Conservation (phyloP, 2,797 vertebrate species). For the Erpetoichthys calabaricus region DNA sequence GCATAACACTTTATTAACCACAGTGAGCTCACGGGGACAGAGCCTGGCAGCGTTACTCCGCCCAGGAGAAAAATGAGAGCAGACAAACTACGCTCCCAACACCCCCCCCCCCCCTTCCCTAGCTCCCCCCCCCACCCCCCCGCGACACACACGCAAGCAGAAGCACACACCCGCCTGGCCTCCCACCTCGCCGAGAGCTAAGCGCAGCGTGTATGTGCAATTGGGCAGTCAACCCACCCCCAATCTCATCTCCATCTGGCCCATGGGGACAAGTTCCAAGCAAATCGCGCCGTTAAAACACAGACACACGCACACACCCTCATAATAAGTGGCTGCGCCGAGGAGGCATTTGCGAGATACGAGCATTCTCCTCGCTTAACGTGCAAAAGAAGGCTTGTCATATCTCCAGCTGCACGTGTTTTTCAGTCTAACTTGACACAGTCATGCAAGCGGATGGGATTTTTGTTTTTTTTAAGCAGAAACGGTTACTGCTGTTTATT, state of each 20-base stretch:
- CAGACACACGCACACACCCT: no score
- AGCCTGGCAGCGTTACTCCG: background rate
- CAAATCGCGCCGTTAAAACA: constrained; percentile 2
- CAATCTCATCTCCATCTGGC: background rate
- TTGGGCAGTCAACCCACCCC: constrained; percentile 2
- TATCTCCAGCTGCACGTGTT: no score
- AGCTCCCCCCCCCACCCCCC: constrained; percentile 14
- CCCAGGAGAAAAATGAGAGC: constrained; percentile 2
- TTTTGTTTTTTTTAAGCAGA: no score
- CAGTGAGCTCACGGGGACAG: background rate
- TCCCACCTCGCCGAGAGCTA: background rate
- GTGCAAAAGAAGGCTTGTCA: no score
- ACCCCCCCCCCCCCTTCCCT: constrained; percentile 20
- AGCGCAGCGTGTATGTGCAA: background rate
- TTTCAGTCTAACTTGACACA: no score
- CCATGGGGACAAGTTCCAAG: background rate
- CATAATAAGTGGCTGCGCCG: no score
- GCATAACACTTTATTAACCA: constrained; percentile 1
- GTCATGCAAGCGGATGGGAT: no score
- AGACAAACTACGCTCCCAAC: background rate
- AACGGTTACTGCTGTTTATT: no score
- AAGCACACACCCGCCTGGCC: constrained; percentile 24
- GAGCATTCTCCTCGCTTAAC: no score
- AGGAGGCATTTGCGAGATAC: no score
- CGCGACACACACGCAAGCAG: constrained; percentile 26